Evolutionary conservation across 2,113 vertebrate species (phyloP), one percentile per base, ranked within the genome.

Genomic region (Helogale parvula): DNA sequence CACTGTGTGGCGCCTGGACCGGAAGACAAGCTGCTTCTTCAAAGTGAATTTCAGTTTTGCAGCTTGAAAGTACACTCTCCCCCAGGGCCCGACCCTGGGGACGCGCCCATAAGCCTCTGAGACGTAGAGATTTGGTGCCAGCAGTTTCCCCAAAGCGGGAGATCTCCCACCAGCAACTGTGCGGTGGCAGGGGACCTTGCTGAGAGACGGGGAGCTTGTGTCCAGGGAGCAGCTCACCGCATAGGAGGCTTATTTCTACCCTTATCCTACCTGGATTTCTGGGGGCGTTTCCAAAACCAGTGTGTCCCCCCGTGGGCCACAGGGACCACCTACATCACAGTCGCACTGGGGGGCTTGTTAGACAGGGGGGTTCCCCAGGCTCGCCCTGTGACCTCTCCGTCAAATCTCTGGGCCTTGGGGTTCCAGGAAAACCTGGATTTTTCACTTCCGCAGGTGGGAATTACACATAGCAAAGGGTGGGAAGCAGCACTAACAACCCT

Each of bases 1-100:
- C 93, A 29, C 69, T 7, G 31, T 3, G 16, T 93, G 85, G 81
- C 0, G 7, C 85, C 82, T 86, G 89, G 57, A 82, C 45, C 2
- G 0, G 41, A 90, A 82, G 89, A 90, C 47, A 63, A 85, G 77
- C 94, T 76, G 60, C 68, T 82, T 12, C 90, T 92, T 95, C 88
- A 65, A 80, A 88, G 77, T 52, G 77, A 81, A 81, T 93, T 87
- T 95, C 93, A 33, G 15, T 81, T 80, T 87, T 41, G 38, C 31
- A 63, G 15, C 54, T 83, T 96, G 68, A 90, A 90, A 52, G 17
- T 47, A 47, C 74, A 47, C 7, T 7, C 15, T 77, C 41, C 14
- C 74, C 27, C 4, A 8, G 33, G 65, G 17, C 10, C 63, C 14
- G 29, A 38, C 71, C 25, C 68, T 66, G 47, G 57, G 69, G n/a